Evolutionary conservation across 2,113 vertebrate genomes (phyloP), one percentile per base, ranked within the genome.

Genomic region (Xiphias gladius): DNA sequence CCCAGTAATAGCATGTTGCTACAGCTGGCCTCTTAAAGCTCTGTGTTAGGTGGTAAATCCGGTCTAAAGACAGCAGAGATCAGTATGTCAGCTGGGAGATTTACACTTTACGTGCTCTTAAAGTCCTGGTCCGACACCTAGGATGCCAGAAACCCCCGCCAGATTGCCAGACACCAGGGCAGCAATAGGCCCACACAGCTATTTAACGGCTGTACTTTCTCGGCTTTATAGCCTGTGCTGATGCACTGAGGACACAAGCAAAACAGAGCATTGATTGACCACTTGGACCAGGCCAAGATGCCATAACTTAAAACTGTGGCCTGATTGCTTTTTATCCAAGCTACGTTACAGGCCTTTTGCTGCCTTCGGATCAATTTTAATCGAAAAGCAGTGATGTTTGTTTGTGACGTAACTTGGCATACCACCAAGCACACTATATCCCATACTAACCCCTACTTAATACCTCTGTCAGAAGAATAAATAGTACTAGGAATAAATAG

Each of bases 71-170:
- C 79, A 73, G 75, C 67, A 75, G 46, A 84, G 82, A 88, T 81
- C 81, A 75, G 62, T 71, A 59, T 88, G 89, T 86, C 88, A 82
- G 70, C 72, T 32, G 64, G 57, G 59, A 82, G 86, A 93, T 92
- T 93, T 94, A 91, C 82, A 80, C 73, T 86, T 90, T 86, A 93
- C 90, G 90, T 89, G 79, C 78, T 87, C 85, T 88, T 91, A 76
- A 88, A 90, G 84, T 87, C 76, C 83, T 67, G 73, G 65, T 83
- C 82, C 1, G 72, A 90, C 81, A 74, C 82, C 13, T 9, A 73
- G 62, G 82, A 79, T 89, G 89, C 89, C 89, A 88, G 81, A 77
- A 89, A 84, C 61, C 73, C 19, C 28, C 80, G 79, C 74, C 88
- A 91, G 90, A 80, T 82, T 82, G 83, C 83, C 84, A 78, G 83